phyloP scores from a whole-genome alignment of 2,888 invertebrate genomes.

The Altica lythri region DNA sequence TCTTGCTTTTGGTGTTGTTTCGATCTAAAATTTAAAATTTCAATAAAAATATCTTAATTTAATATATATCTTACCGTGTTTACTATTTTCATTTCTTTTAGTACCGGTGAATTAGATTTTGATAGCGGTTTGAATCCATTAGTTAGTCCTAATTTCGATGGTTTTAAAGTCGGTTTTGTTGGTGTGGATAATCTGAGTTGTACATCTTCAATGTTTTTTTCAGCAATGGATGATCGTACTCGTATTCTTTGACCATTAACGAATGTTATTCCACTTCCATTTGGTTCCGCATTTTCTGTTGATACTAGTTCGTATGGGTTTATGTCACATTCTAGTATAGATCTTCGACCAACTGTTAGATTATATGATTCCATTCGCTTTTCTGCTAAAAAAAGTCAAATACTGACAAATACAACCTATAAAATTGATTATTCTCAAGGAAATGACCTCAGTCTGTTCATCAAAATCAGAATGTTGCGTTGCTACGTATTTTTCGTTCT shows the following conservation, averaged over 20 bases:
- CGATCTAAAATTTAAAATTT: slow-evolving; percentile 5
- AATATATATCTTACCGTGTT: background rate
- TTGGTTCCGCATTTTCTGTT: slow-evolving; percentile 43
- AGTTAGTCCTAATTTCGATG: slow-evolving; percentile 11
- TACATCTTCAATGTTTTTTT: slow-evolving; percentile 50
- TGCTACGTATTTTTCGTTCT: too few relatives aligned
- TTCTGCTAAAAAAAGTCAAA: slow-evolving; percentile 35
- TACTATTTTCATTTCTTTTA: slow-evolving; percentile 23
- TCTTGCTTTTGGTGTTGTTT: slow-evolving; percentile 19
- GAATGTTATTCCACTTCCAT: slow-evolving; percentile 48
- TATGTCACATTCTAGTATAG: slow-evolving; percentile 81
- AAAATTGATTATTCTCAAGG: too few relatives aligned
- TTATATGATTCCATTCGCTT: slow-evolving; percentile 32
- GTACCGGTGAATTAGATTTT: slow-evolving; percentile 13
- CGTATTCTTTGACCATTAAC: slow-evolving; percentile 57
- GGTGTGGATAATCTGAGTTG: slow-evolving; percentile 44
- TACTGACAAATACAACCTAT: too few relatives aligned
- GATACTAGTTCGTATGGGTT: slow-evolving; percentile 84
- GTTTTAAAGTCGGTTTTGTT: slow-evolving; percentile 50
- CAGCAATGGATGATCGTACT: slow-evolving; percentile 49
- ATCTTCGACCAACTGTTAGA: slow-evolving; percentile 60
- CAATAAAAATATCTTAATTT: background rate
- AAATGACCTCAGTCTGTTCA: too few relatives aligned
- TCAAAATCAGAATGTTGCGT: too few relatives aligned
- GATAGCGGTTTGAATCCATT: slow-evolving; percentile 14